Evolutionary conservation across 2,888 invertebrate species (phyloP).

Genomic region (Psylliodes chrysocephalus): DNA sequence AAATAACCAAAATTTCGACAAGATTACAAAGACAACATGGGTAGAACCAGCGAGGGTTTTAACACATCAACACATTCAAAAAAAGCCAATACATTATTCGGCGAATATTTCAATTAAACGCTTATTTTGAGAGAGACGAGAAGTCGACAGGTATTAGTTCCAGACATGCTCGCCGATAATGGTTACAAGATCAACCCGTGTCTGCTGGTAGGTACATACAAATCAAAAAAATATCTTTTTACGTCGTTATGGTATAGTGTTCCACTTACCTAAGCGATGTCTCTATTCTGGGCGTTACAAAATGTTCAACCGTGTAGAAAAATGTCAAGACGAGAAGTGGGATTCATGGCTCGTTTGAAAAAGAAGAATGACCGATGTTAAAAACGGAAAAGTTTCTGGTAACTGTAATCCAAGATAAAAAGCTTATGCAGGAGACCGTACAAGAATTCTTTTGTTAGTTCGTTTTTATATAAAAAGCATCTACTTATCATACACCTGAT

Average conservation of each 20-base stretch:
- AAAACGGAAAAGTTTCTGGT: constrained; percentile 42
- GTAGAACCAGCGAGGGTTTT: no score
- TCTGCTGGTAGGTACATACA: constrained; percentile 40
- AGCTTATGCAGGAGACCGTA: constrained; percentile 36
- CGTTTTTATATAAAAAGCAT: no score
- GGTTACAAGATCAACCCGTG: constrained; percentile 56
- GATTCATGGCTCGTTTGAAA: constrained; percentile 43
- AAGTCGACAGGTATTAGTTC: constrained; percentile 61
- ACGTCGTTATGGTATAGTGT: constrained; percentile 54
- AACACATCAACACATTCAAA: constrained; percentile 32
- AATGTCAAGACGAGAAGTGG: constrained; percentile 57
- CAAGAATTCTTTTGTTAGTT: constrained; percentile 3
- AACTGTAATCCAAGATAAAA: constrained; percentile 50
- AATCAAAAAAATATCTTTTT: constrained; percentile 6
- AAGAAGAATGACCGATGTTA: constrained; percentile 42
- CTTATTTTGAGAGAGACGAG: constrained; percentile 39
- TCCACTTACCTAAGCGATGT: constrained; percentile 44
- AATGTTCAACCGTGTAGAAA: constrained; percentile 51
- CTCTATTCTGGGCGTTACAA: constrained; percentile 32
- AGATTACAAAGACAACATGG: no score
- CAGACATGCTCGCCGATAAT: constrained; percentile 57
- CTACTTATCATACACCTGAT: no score
- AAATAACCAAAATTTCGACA: no score
- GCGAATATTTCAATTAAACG: constrained; percentile 42
- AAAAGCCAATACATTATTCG: constrained; percentile 22